These are phyloP conservation scores for Cyprinella venusta DNA, from an alignment of 2,797 vertebrate genomes.

Conservation along the genomic window DNA sequence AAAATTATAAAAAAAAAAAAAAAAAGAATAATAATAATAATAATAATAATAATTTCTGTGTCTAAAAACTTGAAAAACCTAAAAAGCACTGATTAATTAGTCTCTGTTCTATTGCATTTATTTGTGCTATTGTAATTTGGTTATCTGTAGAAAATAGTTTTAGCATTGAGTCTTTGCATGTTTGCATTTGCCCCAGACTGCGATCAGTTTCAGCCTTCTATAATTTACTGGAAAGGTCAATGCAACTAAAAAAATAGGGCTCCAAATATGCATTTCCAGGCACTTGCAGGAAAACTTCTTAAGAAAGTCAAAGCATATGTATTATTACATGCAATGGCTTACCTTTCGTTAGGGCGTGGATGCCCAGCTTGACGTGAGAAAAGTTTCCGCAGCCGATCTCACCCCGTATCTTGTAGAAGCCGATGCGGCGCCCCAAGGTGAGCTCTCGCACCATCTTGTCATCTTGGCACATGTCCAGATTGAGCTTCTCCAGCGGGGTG, in stretches of 20 bases:
- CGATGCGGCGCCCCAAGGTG: conserved; percentile 91
- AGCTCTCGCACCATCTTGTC: conserved; percentile 93
- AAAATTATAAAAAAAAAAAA: too few relatives aligned
- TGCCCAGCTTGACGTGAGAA: conserved; percentile 95
- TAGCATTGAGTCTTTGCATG: too few relatives aligned
- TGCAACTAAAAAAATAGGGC: neutral
- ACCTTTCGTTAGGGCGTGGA: conserved; percentile 97
- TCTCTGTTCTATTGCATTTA: too few relatives aligned
- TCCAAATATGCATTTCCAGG: neutral
- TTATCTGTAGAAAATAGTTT: too few relatives aligned
- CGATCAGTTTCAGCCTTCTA: neutral
- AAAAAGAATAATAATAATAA: too few relatives aligned
- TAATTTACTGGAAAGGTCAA: neutral
- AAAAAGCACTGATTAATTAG: too few relatives aligned
- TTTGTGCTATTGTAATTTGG: too few relatives aligned
- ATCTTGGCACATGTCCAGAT: conserved; percentile 92
- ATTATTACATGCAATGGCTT: conserved; percentile 40
- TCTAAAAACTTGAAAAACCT: too few relatives aligned
- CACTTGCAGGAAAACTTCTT: neutral
- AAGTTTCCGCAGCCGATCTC: conserved; percentile 98
- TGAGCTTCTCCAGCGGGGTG: conserved; percentile 91
- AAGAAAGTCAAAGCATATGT: neutral
- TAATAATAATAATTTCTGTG: too few relatives aligned
- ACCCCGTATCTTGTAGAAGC: conserved; percentile 93
- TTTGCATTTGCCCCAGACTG: too few relatives aligned